A percentile compares a stretch with the other conserved stretches of the same genome.
Conservation (phyloP, 2,888 invertebrate genomes). For the Lamproptera curius region DNA sequence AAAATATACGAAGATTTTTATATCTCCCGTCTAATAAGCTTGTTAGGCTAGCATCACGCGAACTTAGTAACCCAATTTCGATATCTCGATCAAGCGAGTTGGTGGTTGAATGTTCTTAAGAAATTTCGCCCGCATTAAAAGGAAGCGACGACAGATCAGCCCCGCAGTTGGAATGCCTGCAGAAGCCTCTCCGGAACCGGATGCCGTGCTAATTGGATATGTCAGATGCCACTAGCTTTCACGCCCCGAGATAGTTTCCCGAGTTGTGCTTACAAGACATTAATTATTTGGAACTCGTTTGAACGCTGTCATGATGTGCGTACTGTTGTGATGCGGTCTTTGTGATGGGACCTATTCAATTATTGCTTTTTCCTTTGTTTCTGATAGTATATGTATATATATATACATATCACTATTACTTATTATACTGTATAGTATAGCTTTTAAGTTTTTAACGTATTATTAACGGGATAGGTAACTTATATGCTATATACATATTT, state of each 20-base stretch:
- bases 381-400: no score
- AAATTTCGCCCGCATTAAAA: slow-evolving; percentile 17
- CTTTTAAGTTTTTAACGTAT: no score
- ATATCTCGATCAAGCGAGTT: no score
- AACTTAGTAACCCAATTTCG: no score
- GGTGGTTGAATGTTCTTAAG: slow-evolving; percentile 11
- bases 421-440: no score
- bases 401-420: no score
- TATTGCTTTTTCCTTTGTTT: no score
- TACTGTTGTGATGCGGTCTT: neutral
- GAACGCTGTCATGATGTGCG: slow-evolving; percentile 29
- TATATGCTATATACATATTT: no score
- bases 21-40: no score
- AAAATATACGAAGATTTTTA: no score
- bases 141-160: slow-evolving; percentile 20
- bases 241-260: slow-evolving; percentile 65
- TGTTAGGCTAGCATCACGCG: no score
- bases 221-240: slow-evolving; percentile 73
- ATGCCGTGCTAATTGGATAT: slow-evolving; percentile 74
- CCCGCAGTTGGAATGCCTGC: slow-evolving; percentile 33
- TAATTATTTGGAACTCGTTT: slow-evolving; percentile 63
- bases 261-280: slow-evolving; percentile 62
- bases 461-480: no score
- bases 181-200: slow-evolving; percentile 51
- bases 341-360: neutral